Base-by-base conservation (phyloP, 2,888 invertebrate genomes). In the Platypus cylindrus region DNA sequence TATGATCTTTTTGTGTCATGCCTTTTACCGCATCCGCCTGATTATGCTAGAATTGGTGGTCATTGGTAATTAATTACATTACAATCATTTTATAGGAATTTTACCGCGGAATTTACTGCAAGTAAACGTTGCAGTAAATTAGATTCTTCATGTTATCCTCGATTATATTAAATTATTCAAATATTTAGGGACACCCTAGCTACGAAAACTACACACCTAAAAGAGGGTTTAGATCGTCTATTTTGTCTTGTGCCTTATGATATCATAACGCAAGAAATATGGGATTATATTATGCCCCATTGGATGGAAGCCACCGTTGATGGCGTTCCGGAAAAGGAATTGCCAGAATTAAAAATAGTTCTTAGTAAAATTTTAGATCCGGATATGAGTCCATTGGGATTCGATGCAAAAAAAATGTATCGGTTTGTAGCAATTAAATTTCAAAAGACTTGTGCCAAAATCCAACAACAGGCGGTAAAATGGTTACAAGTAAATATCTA, bases 301-400 rank as follows among this genome's bases (percentile, higher is more conserved):
- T 98, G 98, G 98, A 83, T 98, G 81, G 94, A 95, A 62, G 90
- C 94, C 1, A 89, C 98, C 46, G 86, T 86, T 32, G 82, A 83
- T 41, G 89, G 90, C 55, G 86, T 90, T 0, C 85, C 86, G 0
- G 85, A 89, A 58, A 83, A 87, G 58, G 93, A 90, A 53, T 65
- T 89, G 26, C 65, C 71, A 30, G 89, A 91, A 54, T 62, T 93
- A 11, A 83, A 87, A 61, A 78, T 86, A 43, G 75, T 87, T 18
- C 66, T 63, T 49, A 91, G 87, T 54, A 97, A 97, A 74, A 89
- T 97, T 40, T 71, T 98, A 53, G 98, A 98, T 66, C 84, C 90
- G 0, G 94, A 95, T 53, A 85, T 94, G 73, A 87, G 86, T 42
- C 90, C 95, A 31, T 66, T 94, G 23, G 93, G 94, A 2, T 89